Evolutionary conservation across 2,113 vertebrate species (phyloP).

Genomic region (Antidorcas marsupialis): DNA sequence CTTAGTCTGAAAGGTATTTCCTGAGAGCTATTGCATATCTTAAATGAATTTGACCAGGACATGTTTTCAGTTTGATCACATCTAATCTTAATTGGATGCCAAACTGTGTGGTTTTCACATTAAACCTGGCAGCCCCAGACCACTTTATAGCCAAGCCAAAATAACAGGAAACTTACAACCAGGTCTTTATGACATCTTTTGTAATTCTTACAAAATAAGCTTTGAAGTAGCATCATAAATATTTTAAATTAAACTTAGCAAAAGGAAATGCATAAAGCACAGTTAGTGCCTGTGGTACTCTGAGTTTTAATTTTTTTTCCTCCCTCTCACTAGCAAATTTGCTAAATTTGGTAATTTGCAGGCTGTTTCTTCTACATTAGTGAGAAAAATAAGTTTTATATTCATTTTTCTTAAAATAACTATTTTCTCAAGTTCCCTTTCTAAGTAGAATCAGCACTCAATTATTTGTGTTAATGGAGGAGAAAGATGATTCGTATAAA

Average conservation of each 20-base stretch:
- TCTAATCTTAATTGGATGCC: background rate
- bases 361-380: conserved; percentile 20
- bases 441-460: conserved; percentile 3
- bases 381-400: conserved; percentile 38
- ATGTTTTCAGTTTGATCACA: conserved; percentile 33
- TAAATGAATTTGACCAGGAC: conserved; percentile 9
- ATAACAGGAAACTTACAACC: background rate
- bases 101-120: conserved; percentile 24
- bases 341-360: conserved; percentile 27
- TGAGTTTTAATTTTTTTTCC: background rate
- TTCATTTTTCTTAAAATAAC: conserved; percentile 51
- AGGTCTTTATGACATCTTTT: conserved; percentile 3
- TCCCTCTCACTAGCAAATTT: background rate
- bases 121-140: background rate
- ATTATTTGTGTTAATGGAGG: conserved; percentile 26
- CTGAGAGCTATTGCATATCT: conserved; percentile 33
- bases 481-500: background rate
- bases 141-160: background rate
- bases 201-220: background rate
- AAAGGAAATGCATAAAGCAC: background rate
- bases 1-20: background rate
- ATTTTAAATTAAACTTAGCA: conserved; percentile 36
- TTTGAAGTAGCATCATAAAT: conserved; percentile 1
- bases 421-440: conserved; percentile 36
- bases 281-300: background rate